Base-by-base conservation (phyloP, 2,888 invertebrate species). In the Callimorpha dominula region DNA sequence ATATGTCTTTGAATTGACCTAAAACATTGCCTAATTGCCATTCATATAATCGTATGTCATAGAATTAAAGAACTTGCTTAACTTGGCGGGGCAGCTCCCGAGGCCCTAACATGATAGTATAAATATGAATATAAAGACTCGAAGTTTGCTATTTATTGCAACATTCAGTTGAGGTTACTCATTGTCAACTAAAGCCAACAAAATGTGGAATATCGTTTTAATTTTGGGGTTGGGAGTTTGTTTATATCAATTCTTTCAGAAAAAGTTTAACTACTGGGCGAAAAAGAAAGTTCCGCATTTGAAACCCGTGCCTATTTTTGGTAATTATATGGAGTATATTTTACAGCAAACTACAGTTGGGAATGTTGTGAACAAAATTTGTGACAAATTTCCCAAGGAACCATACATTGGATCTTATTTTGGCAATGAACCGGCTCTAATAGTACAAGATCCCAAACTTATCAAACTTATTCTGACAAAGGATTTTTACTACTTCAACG, bases 401-500 rank as follows among this genome's bases (percentile, higher is more conserved):
- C 91, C 92, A 0, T 88, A 89, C 49, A 78, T 93, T 4, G 93
- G 93, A 17, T 86, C 88, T 0, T 93, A 81, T 68, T 91, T 82
- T 50, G 92, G 92, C 0, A 90, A 92, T 0, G 89, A 92, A 57
- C 92, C 93, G 0, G 87, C 86, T 0, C 87, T 91, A 1, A 78
- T 92, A 0, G 81, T 90, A 0, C 81, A 89, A 46, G 89, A 89
- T 54, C 91, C 90, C 0, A 88, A 89, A 12, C 71, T 92, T 7
- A 72, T 92, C 11, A 92, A 90, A 70, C 75, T 85, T 4, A 77
- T 92, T 0, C 70, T 88, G 8, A 86, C 89, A 0, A 90, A 90
- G 69, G 91, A 92, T 64, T 91, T 90, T 72, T 89, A 90, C 72
- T 90, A 88, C 73, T 90, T 91, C 76, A 87, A 75, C 66, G 82